Base-by-base conservation (phyloP, 2,888 invertebrate species). In the Ichneumoninae sp. region DNA sequence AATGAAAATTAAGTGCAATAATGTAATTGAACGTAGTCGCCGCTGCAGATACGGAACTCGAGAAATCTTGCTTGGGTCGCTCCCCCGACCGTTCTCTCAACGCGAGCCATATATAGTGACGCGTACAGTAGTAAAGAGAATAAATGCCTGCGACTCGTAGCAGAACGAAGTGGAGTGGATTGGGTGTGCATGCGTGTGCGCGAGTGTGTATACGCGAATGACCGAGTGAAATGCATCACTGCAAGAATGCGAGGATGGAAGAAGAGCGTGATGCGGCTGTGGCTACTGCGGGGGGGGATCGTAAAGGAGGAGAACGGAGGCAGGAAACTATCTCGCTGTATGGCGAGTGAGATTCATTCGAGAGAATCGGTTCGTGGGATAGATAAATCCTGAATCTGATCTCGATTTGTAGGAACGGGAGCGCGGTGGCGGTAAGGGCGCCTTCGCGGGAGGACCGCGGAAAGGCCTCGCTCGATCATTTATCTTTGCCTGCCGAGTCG, bases 391-490 rank as follows among this genome's bases (percentile, higher is more conserved):
- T 66, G 76, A 62, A 85, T 85, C 80, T 85, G 85, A 85, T 83
- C 80, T 74, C 80, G 77, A 77, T 76, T 85, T 78, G 69, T 83
- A 68, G 26, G 57, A 57, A 26, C 26, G 57, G 26, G 8, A 26
- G 57, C 57, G 26, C 26, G 57, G 57, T 57, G 57, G 26, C 57
- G 10, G 22, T 26, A 26, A 26, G 57, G 57, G 57, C 75, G 75
- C 52, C 65, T 76, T 76, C 75, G 52, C 33, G 75, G 62, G 65
- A 40, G 66, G 33, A 71, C 54, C 68, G 74, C 72, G 83, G 80
- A 80, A 83, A 80, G 85, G 77, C 80, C 74, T 76, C 52, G 50
- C 33, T 52, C 57, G 86, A 87, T 80, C 83, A 86, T 87, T 85
- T 88, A 76, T 85, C 80, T 89, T 86, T 50, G 69, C 80, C 57